These are phyloP conservation scores for Pedicia rivosa DNA, from an alignment of 2,888 invertebrate genomes.

Conservation along the genomic window DNA sequence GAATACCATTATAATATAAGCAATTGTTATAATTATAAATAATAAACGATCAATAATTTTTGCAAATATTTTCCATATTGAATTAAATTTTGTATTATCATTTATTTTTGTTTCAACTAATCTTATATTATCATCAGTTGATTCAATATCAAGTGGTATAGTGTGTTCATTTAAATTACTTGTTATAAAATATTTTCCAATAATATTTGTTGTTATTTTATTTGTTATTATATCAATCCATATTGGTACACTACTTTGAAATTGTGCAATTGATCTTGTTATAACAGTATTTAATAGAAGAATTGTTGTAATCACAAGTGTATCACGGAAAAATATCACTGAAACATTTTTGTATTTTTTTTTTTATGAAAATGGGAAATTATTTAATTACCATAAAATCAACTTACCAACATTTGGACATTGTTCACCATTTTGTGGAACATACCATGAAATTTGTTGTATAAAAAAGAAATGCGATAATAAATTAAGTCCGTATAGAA, in stretches of 20 bases:
- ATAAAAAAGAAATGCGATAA: conserved; percentile 42
- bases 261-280: conserved; percentile 9
- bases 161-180: background rate
- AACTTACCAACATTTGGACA: conserved; percentile 39
- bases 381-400: no score
- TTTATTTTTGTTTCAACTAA: background rate
- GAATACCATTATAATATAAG: conserved; percentile 9
- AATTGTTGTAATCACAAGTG: conserved; percentile 11
- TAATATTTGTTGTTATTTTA: background rate
- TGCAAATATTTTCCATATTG: conserved; percentile 8
- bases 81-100: background rate
- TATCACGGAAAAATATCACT: conserved; percentile 15
- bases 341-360: no score
- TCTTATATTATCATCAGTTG: background rate
- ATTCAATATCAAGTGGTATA: background rate
- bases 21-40: conserved; percentile 8
- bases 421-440: conserved; percentile 41
- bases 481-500: conserved; percentile 40
- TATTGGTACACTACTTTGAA: conserved; percentile 7
- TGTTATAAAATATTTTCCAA: background rate
- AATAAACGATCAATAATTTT: conserved; percentile 10
- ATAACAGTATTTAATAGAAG: conserved; percentile 12
- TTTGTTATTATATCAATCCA: conserved; percentile 11
- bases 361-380: no score
- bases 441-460: conserved; percentile 39